Percentiles rank a stretch among this genome's conserved stretches.
Evolutionary conservation across 2,113 vertebrate genomes (phyloP).

Genomic region (Etheostoma cragini): DNA sequence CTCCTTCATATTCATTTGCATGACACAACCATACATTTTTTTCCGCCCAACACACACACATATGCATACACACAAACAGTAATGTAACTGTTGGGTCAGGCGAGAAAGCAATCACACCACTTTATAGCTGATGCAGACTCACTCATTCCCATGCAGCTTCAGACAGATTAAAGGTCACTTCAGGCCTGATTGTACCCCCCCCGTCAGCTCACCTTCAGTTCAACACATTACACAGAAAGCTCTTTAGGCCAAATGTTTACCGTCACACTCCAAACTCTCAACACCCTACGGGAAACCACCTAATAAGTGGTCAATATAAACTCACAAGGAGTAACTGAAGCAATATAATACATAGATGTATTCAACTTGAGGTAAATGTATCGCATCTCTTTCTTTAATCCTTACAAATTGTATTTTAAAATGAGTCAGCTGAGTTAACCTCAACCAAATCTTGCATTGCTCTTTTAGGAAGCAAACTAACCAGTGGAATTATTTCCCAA

Average conservation of each 20-base stretch:
- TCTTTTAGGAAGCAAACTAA: neutral
- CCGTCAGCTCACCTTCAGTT: constrained; percentile 20
- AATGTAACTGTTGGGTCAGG: constrained; percentile 48
- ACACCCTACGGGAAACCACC: neutral
- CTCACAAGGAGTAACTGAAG: neutral
- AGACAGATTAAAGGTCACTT: constrained; percentile 60
- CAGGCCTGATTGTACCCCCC: constrained; percentile 42
- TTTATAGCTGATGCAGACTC: constrained; percentile 47
- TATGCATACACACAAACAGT: constrained; percentile 14
- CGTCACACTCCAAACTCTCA: constrained; percentile 13
- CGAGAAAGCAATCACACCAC: constrained; percentile 37
- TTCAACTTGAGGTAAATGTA: neutral
- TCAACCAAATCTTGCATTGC: neutral
- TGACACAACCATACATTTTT: constrained; percentile 49
- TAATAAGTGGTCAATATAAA: neutral
- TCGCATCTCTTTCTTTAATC: neutral
- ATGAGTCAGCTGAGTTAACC: neutral
- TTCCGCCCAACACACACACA: neutral
- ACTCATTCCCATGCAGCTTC: constrained; percentile 41
- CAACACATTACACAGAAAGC: neutral
- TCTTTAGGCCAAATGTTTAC: neutral
- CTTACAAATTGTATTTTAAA: neutral
- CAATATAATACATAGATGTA: neutral
- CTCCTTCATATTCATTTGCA: constrained; percentile 51
- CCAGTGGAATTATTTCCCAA: neutral